Conservation (phyloP, 2,888 invertebrate genomes). For the Mantis religiosa region DNA sequence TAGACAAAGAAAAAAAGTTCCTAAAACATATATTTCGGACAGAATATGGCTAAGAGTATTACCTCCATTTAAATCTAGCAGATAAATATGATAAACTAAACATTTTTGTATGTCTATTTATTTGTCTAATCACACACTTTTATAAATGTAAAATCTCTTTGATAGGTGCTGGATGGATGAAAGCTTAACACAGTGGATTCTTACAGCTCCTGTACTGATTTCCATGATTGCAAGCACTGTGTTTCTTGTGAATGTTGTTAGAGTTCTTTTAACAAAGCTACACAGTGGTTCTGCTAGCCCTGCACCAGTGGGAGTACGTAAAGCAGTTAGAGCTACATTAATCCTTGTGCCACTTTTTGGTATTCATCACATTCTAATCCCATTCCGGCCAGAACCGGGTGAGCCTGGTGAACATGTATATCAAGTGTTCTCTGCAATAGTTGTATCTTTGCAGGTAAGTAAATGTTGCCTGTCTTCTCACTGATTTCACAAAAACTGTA, state of each 20-base stretch:
- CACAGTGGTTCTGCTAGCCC: conserved; percentile 59
- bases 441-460: conserved; percentile 66
- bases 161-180: conserved; percentile 66
- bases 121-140: not conserved
- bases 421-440: conserved; percentile 60
- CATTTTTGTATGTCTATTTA: not conserved
- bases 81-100: not conserved
- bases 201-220: conserved; percentile 57
- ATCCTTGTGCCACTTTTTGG: conserved; percentile 75
- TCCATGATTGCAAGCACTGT: conserved; percentile 58
- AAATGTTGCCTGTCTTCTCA: not conserved
- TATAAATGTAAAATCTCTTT: conserved; percentile 30
- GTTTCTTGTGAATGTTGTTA: conserved; percentile 63
- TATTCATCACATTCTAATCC: conserved; percentile 66
- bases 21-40: too few relatives aligned
- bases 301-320: conserved; percentile 55
- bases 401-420: conserved; percentile 57
- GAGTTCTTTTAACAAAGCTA: conserved; percentile 60
- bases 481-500: too few relatives aligned
- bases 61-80: not conserved
- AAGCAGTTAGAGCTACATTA: conserved; percentile 66
- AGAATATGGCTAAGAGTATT: too few relatives aligned
- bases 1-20: too few relatives aligned
- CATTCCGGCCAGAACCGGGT: conserved; percentile 59
- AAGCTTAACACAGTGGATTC: conserved; percentile 59